Evolutionary conservation across 2,888 invertebrate species (phyloP).

Genomic region (Ceriagrion tenellum): DNA sequence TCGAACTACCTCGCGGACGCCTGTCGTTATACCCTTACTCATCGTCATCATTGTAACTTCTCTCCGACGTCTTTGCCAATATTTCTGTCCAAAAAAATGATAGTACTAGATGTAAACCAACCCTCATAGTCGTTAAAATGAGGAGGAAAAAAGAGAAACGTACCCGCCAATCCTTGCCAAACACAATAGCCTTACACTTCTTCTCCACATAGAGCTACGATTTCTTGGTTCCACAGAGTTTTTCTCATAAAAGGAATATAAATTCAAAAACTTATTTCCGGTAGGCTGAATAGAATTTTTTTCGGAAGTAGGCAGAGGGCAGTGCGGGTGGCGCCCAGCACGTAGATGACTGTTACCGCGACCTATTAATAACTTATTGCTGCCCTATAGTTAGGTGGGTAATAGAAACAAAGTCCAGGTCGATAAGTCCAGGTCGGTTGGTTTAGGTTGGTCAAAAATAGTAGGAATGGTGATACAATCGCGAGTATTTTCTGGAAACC

Average conservation of each 20-base stretch:
- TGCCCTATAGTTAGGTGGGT: background rate
- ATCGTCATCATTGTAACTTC: background rate
- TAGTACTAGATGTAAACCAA: background rate
- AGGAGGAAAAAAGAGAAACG: background rate
- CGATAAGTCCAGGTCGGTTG: no score
- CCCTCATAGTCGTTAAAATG: background rate
- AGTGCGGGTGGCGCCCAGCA: background rate
- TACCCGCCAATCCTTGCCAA: background rate
- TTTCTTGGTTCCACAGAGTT: background rate
- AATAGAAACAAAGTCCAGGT: background rate
- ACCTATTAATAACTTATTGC: constrained; percentile 32
- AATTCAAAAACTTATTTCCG: background rate
- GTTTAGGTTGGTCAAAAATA: background rate
- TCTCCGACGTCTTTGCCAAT: background rate
- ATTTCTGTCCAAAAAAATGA: background rate
- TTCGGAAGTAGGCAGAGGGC: background rate
- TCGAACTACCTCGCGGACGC: no score
- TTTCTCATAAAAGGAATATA: background rate
- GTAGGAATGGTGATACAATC: background rate
- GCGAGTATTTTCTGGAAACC: background rate
- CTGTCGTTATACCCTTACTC: no score
- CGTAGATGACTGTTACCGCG: constrained; percentile 2
- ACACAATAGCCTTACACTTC: background rate
- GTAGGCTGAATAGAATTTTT: background rate
- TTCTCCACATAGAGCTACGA: background rate